Evolutionary conservation across 2,113 vertebrate species (phyloP), one percentile per base, ranked within the genome.

Genomic region (Carollia perspicillata): DNA sequence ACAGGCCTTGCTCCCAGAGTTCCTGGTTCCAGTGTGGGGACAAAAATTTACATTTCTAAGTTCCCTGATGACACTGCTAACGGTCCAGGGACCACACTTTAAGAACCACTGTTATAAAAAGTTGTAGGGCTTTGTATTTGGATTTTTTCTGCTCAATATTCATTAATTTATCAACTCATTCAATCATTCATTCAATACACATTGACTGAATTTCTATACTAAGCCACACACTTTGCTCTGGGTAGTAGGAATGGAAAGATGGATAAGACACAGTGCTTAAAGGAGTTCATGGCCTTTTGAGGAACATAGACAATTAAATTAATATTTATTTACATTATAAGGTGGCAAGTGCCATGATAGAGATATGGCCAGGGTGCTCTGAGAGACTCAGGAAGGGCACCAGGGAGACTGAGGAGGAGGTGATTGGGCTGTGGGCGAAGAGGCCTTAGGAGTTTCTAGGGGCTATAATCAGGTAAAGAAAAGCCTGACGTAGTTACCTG

Each of bases 241-340:
- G 44, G 35, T 55, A 79, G 53, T 85, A 22, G 12, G 30, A 37
- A 79, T 65, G 58, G 26, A 71, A 65, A 40, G 80, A 79, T n/a
- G 44, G 37, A 58, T 66, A 47, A 74, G 72, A 66, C 91, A 85
- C 10, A 40, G 33, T 66, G 33, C 40, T 23, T 20, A 22, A 33
- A 93, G 40, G 55, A 95, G 80, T 66, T 90, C 65, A 55, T 80
- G 79, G 77, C n/a, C 83, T 93, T 84, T 94, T 60, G 51, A 95
- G 66, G 30, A 81, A 74, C 47, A 42, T 20, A 65, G 49, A 49
- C 71, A 86, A 84, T 79, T 40, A 49, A 75, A 55, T 93, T 68
- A 71, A 69, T 51, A 94, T 63, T 68, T 40, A 94, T 63, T 72
- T 92, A 71, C 12, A 53, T 35, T 84, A 47, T 1, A 71, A 11